Percentiles rank a stretch among this genome's conserved stretches.
These are phyloP conservation scores for Kradibia gibbosae DNA, from an alignment of 1,140 invertebrate genomes.

Conservation along the genomic window DNA sequence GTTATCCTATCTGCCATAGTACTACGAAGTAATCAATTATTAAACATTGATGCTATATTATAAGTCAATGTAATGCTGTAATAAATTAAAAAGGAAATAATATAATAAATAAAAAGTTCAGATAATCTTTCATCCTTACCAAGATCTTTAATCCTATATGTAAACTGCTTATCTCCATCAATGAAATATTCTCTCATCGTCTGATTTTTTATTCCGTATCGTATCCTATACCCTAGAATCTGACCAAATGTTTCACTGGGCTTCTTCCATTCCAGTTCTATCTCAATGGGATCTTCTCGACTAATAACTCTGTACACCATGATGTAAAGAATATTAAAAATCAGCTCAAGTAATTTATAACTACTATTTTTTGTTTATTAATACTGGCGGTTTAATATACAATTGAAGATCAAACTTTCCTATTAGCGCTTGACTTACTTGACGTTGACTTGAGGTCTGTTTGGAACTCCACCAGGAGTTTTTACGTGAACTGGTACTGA, in stretches of 20 bases:
- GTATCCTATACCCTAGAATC: conserved; percentile 87
- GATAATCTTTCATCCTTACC: conserved; percentile 53
- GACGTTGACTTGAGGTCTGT: conserved; percentile 86
- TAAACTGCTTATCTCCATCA: conserved; percentile 68
- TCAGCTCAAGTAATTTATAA: too few relatives aligned
- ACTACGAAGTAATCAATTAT: too few relatives aligned
- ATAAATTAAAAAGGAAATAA: too few relatives aligned
- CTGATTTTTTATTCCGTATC: conserved; percentile 90
- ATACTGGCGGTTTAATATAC: too few relatives aligned
- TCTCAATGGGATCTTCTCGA: conserved; percentile 83
- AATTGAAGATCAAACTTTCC: too few relatives aligned
- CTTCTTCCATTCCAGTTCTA: conserved; percentile 92
- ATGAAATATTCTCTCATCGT: conserved; percentile 81
- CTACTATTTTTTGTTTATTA: too few relatives aligned
- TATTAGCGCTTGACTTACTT: conserved; percentile 80
- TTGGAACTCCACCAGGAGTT: conserved; percentile 95
- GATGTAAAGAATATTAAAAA: neutral
- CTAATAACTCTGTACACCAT: conserved; percentile 78
- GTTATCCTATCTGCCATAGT: too few relatives aligned
- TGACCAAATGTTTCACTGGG: conserved; percentile 91
- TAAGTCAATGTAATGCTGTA: too few relatives aligned
- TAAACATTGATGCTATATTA: too few relatives aligned
- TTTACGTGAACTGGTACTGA: conserved; percentile 86
- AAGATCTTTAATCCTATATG: conserved; percentile 75
- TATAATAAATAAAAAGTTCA: neutral